Evolutionary conservation across 2,888 invertebrate genomes (phyloP), one percentile per base, ranked within the genome.

Genomic region (Melipona bicolor): DNA sequence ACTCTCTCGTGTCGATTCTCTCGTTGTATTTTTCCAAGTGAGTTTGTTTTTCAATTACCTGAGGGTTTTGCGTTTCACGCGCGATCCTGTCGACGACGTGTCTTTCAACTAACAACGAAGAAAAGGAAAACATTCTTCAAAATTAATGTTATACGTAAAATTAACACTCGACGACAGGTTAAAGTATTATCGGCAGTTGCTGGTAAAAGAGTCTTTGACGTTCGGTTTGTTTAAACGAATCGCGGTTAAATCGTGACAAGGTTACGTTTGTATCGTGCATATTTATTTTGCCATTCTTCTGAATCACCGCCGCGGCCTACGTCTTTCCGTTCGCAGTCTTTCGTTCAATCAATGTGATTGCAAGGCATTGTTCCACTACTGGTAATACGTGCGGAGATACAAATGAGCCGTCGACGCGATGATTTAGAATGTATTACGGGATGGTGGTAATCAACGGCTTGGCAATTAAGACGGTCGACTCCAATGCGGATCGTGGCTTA

Each of bases 401-500:
- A 70, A 80, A 77, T 74, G 76, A 79, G 79, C 79, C 67, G 74
- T 77, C 78, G 59, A 74, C 72, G 62, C 72, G 85, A 84, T 88
- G 88, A 90, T 90, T 91, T 90, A 90, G 84, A 86, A 78, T 43
- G 82, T 67, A 79, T 79, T 83, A 83, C 65, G 50, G 54, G 19
- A 24, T 65, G 62, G 78, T 32, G n/a, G 36, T 56, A 52, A 65
- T 50, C 74, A 68, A 67, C 59, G 59, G 74, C 79, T 52, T n/a
- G 79, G 78, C 87, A 90, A 91, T 91, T 91, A 89, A 89, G 88
- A 83, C 64, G 56, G 75, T 69, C 73, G 74, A 68, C 81, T 82
- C 5, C 62, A 85, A 83, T 79, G 75, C 84, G 87, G 76, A 68
- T 74, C 74, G 81, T 76, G 68, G 24, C 69, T 73, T 64, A 62